A percentile compares a stretch with the other conserved stretches of the same genome.
Conservation (phyloP, 2,797 vertebrate species). For the Mus minutoides region DNA sequence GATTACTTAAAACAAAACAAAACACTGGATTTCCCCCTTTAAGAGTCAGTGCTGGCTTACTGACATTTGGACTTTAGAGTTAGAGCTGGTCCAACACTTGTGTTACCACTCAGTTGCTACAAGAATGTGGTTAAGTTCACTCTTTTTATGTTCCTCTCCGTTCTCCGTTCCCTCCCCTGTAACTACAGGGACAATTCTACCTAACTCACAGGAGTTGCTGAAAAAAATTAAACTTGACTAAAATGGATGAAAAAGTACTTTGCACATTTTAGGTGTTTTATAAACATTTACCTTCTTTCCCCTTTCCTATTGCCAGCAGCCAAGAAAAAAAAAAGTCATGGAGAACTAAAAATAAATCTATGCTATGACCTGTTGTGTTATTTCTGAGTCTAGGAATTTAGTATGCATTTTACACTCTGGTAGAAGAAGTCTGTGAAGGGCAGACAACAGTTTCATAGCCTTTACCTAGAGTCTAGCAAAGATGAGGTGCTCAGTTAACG, state of each 20-base stretch:
- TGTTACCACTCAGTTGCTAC: neutral
- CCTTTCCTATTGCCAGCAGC: neutral
- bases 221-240: constrained; percentile 25
- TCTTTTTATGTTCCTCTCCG: neutral
- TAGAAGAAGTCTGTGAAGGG: neutral
- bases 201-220: neutral
- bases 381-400: neutral
- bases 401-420: neutral
- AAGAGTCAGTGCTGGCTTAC: neutral
- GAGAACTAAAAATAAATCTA: constrained; percentile 17
- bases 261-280: neutral
- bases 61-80: neutral
- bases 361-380: neutral
- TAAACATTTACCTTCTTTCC: neutral
- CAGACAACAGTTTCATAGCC: neutral
- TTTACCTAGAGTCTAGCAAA: neutral
- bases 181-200: neutral
- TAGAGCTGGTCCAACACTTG: neutral
- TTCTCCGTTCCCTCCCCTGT: neutral
- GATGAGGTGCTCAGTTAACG: neutral
- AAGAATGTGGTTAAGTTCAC: neutral
- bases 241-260: neutral
- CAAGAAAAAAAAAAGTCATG: neutral
- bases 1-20: neutral
- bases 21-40: neutral